phyloP scores from a whole-genome alignment of 2,888 invertebrate genomes.

The Cepaea hortensis region DNA sequence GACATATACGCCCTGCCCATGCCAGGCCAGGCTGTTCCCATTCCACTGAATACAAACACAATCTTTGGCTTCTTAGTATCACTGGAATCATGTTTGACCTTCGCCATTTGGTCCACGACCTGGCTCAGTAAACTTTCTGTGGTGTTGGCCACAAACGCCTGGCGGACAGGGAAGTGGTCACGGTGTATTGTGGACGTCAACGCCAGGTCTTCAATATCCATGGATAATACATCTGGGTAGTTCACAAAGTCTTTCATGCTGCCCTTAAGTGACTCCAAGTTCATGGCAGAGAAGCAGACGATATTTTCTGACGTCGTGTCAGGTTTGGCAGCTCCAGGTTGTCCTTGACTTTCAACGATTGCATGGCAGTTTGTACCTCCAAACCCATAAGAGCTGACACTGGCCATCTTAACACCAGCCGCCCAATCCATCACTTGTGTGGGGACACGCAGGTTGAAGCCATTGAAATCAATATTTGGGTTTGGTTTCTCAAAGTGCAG shows the following conservation, averaged over 20 bases:
- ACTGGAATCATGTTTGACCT: neutral
- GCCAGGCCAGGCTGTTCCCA: constrained; percentile 66
- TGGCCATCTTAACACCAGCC: constrained; percentile 52
- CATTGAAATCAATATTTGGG: constrained; percentile 58
- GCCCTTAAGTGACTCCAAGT: constrained; percentile 41
- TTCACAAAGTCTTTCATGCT: constrained; percentile 44
- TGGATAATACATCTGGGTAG: neutral
- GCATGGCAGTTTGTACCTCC: constrained; percentile 69
- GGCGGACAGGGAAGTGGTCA: constrained; percentile 47
- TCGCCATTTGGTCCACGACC: constrained; percentile 18
- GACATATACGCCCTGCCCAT: constrained; percentile 62
- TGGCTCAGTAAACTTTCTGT: constrained; percentile 11
- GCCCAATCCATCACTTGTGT: constrained; percentile 50
- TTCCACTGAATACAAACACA: constrained; percentile 66
- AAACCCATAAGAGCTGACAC: constrained; percentile 65
- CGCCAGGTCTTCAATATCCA: constrained; percentile 48
- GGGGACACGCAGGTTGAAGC: constrained; percentile 56
- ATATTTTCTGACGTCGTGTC: constrained; percentile 14
- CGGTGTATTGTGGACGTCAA: constrained; percentile 54
- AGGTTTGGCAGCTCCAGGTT: neutral
- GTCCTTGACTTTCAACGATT: constrained; percentile 48
- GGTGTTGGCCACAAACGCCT: constrained; percentile 42
- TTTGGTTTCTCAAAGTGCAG: constrained; percentile 59
- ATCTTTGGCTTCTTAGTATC: constrained; percentile 39
- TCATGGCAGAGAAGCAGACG: constrained; percentile 50